These are phyloP conservation scores for Ibidorhyncha struthersii DNA, from an alignment of 2,113 vertebrate species.

Conservation along the genomic window DNA sequence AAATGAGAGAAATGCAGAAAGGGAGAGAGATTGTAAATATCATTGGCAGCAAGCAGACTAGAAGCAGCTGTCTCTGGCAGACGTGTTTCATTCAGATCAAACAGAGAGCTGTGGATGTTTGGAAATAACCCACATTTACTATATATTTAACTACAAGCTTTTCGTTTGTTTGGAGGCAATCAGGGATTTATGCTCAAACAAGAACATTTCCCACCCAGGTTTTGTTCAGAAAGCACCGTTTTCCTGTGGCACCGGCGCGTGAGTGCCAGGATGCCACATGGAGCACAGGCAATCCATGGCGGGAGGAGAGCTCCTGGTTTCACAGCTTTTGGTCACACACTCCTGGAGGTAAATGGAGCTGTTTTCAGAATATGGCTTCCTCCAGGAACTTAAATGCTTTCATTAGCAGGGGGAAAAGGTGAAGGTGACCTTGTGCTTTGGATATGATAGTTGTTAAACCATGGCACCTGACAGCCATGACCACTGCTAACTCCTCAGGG, in stretches of 20 bases:
- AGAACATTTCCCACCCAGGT: background rate
- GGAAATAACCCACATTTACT: constrained; percentile 10
- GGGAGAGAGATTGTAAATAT: background rate
- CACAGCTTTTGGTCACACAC: background rate
- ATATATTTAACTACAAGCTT: background rate
- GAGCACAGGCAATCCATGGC: background rate
- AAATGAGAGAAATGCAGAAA: background rate
- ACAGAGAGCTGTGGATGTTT: constrained; percentile 9
- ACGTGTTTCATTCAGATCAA: constrained; percentile 20
- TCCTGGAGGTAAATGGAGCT: background rate
- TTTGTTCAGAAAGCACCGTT: constrained; percentile 8
- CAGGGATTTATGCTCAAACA: background rate
- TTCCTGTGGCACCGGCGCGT: fast-evolving
- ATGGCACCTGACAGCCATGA: background rate
- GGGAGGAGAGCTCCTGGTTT: background rate
- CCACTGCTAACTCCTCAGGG: background rate
- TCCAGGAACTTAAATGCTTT: background rate
- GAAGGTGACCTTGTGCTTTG: background rate
- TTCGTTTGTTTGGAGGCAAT: background rate
- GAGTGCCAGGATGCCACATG: background rate
- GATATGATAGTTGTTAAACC: background rate
- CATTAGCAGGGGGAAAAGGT: background rate
- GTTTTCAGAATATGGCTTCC: background rate
- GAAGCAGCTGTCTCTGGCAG: constrained; percentile 35
- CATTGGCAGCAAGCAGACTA: background rate